Conservation (phyloP, 2,888 invertebrate genomes). For the Oxycera nigricornis region DNA sequence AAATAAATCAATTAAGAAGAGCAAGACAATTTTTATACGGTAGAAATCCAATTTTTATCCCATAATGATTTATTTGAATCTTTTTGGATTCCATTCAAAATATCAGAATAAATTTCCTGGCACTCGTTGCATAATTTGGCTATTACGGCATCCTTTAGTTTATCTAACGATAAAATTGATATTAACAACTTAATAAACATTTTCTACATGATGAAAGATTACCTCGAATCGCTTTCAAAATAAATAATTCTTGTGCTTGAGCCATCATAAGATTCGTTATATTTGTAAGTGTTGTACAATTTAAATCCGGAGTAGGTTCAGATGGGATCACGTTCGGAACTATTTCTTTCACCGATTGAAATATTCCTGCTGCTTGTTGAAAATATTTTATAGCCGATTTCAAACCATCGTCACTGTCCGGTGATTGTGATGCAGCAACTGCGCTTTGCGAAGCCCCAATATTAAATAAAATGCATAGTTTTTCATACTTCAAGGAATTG, state of each 20-base stretch:
- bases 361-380: slow-evolving; percentile 93
- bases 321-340: slow-evolving; percentile 85
- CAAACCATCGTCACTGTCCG: slow-evolving; percentile 91
- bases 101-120: slow-evolving; percentile 93
- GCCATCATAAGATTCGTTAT: slow-evolving; percentile 91
- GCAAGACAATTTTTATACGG: slow-evolving; percentile 63
- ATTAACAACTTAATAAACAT: neutral
- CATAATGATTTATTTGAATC: slow-evolving; percentile 83
- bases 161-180: slow-evolving; percentile 64
- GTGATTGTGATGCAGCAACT: slow-evolving; percentile 82
- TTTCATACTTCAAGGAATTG: slow-evolving; percentile 89
- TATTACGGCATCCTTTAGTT: slow-evolving; percentile 92
- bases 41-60: slow-evolving; percentile 87
- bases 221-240: slow-evolving; percentile 90
- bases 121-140: slow-evolving; percentile 92
- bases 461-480: slow-evolving; percentile 94
- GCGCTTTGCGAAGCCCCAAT: slow-evolving; percentile 92
- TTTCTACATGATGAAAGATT: slow-evolving; percentile 36
- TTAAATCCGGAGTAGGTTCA: slow-evolving; percentile 95
- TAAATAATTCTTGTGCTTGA: slow-evolving; percentile 98
- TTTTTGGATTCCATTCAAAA: slow-evolving; percentile 83
- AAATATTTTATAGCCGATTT: slow-evolving; percentile 91
- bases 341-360: slow-evolving; percentile 81
- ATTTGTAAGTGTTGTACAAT: slow-evolving; percentile 88
- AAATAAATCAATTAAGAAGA: neutral